Evolutionary conservation across 2,113 vertebrate species (phyloP).

Genomic region (Thunnus thynnus): DNA sequence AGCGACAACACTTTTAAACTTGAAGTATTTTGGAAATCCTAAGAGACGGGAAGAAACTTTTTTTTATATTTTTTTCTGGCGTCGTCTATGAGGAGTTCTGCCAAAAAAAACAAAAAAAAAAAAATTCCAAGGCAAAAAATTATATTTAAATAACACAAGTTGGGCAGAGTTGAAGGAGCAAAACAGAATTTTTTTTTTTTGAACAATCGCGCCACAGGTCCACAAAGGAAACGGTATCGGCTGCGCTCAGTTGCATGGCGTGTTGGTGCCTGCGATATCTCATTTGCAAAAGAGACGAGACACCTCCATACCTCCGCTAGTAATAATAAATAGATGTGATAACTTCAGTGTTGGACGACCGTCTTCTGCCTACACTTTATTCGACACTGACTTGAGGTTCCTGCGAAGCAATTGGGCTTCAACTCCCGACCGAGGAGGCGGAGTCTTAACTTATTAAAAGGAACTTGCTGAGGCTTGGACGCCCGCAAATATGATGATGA

Average conservation of each 20-base stretch:
- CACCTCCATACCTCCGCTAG: constrained; percentile 55
- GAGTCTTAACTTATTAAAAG: constrained; percentile 88
- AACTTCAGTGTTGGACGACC: constrained; percentile 77
- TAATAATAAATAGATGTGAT: constrained; percentile 82
- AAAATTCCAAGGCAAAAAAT: constrained; percentile 50
- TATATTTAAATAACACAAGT: constrained; percentile 27
- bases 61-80: constrained; percentile 46
- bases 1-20: constrained; percentile 45
- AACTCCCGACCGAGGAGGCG: constrained; percentile 85
- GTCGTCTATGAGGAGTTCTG: constrained; percentile 69
- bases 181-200: constrained; percentile 51
- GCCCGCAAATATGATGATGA: constrained; percentile 95
- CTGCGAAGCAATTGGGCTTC: constrained; percentile 79
- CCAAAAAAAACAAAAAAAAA: constrained; percentile 48
- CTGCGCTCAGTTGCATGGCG: constrained; percentile 63
- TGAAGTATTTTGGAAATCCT: constrained; percentile 72
- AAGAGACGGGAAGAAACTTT: constrained; percentile 69
- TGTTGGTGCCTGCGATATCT: constrained; percentile 44
- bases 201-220: constrained; percentile 61
- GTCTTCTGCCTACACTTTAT: constrained; percentile 67
- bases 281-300: constrained; percentile 46
- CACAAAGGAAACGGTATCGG: constrained; percentile 49
- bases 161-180: constrained; percentile 59
- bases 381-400: constrained; percentile 80
- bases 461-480: constrained; percentile 82